phyloP scores from a whole-genome alignment of 2,888 invertebrate genomes.

The Caenorhabditis sp. region DNA sequence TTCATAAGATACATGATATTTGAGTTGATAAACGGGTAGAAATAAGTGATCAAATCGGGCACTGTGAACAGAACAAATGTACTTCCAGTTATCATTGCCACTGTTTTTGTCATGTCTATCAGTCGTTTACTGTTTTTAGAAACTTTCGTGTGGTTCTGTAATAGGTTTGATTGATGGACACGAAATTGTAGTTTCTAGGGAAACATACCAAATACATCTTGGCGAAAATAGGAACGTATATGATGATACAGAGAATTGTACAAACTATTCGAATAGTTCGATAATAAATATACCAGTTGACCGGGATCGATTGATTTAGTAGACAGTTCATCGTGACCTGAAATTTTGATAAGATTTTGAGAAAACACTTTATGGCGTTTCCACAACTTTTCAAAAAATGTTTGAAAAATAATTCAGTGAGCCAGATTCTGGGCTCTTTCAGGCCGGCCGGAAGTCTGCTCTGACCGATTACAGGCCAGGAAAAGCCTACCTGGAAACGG shows the following conservation, averaged over 20 bases:
- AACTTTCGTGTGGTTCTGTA: constrained; percentile 31
- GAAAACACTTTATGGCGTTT: too few relatives aligned
- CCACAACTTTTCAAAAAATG: too few relatives aligned
- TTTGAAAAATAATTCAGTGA: not conserved
- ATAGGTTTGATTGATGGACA: constrained; percentile 20
- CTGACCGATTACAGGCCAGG: too few relatives aligned
- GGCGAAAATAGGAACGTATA: constrained; percentile 43
- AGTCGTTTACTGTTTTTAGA: constrained; percentile 22
- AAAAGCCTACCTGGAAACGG: too few relatives aligned
- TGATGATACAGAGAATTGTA: constrained; percentile 32
- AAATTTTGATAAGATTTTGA: not conserved
- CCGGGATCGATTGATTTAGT: constrained; percentile 28
- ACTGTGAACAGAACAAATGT: constrained; percentile 44
- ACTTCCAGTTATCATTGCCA: constrained; percentile 44
- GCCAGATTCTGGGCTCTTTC: too few relatives aligned
- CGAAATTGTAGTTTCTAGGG: not conserved
- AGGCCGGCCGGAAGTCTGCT: too few relatives aligned
- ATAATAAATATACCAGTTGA: constrained; percentile 26
- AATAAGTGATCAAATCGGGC: constrained; percentile 41
- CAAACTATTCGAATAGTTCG: constrained; percentile 39
- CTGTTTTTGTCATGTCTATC: constrained; percentile 40
- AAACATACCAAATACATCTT: constrained; percentile 43
- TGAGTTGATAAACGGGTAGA: constrained; percentile 36
- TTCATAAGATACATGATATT: constrained; percentile 52
- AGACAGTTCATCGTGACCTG: constrained; percentile 46